Conservation (phyloP, 2,113 vertebrate species). For the Tichodroma muraria region DNA sequence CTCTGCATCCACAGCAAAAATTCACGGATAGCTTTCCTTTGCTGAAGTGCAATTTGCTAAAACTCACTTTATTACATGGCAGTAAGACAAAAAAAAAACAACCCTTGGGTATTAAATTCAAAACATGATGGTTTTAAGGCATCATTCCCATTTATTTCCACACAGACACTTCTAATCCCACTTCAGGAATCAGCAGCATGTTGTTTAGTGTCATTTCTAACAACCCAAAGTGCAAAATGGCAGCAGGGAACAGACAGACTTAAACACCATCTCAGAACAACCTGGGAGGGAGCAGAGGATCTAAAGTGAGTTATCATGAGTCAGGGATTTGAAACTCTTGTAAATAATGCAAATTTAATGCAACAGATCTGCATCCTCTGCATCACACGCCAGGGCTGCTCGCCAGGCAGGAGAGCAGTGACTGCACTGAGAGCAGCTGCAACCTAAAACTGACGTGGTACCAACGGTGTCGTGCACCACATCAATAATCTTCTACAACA, state of each 20-base stretch:
- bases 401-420: background rate
- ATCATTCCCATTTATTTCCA: background rate
- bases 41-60: background rate
- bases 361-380: background rate
- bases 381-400: rapidly evolving
- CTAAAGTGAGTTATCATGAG: background rate
- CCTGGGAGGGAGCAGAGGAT: background rate
- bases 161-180: background rate
- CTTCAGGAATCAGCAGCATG: background rate
- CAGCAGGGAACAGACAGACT: background rate
- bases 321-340: background rate
- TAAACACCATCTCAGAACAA: background rate
- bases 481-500: background rate
- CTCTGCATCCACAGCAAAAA: background rate
- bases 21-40: background rate
- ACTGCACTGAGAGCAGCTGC: background rate
- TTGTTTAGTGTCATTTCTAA: background rate
- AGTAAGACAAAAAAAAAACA: background rate
- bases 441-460: background rate
- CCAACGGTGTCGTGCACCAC: background rate
- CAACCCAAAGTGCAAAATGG: background rate
- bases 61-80: background rate
- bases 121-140: background rate
- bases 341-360: background rate
- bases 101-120: background rate